These are phyloP conservation scores for Siniperca obscura DNA, from an alignment of 2,797 vertebrate genomes.

Conservation along the genomic window DNA sequence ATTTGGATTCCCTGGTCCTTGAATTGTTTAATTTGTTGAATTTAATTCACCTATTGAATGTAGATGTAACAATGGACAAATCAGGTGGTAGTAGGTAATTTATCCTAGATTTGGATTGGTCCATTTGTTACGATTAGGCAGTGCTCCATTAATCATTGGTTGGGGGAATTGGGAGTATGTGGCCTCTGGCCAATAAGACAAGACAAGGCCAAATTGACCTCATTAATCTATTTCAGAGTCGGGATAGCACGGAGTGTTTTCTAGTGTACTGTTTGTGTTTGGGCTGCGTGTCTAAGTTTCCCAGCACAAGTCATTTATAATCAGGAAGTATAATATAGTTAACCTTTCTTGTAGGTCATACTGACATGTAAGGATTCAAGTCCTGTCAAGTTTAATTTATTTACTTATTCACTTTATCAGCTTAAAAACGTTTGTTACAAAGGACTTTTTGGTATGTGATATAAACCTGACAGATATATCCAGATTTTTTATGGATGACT, in stretches of 20 bases:
- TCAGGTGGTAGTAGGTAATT: conserved; percentile 37
- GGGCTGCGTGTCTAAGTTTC: conserved; percentile 23
- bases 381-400: conserved; percentile 1
- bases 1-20: not conserved
- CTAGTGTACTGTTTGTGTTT: conserved; percentile 48
- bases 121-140: conserved; percentile 68
- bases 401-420: not conserved
- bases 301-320: conserved; percentile 36
- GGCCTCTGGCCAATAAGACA: conserved; percentile 72
- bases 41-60: conserved; percentile 23
- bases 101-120: conserved; percentile 55
- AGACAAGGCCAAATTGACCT: conserved; percentile 70
- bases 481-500: conserved; percentile 3
- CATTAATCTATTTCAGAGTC: conserved; percentile 69
- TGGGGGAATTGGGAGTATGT: conserved; percentile 42
- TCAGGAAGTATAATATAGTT: conserved; percentile 21
- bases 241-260: conserved; percentile 41
- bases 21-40: not conserved
- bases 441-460: not conserved
- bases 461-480: not conserved
- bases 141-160: conserved; percentile 68
- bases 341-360: conserved; percentile 24
- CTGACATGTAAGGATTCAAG: not conserved
- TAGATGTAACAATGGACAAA: conserved; percentile 45
- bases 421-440: not conserved